Evolutionary conservation across 2,797 vertebrate genomes (phyloP).

Genomic region (Phaenicophaeus curvirostris): DNA sequence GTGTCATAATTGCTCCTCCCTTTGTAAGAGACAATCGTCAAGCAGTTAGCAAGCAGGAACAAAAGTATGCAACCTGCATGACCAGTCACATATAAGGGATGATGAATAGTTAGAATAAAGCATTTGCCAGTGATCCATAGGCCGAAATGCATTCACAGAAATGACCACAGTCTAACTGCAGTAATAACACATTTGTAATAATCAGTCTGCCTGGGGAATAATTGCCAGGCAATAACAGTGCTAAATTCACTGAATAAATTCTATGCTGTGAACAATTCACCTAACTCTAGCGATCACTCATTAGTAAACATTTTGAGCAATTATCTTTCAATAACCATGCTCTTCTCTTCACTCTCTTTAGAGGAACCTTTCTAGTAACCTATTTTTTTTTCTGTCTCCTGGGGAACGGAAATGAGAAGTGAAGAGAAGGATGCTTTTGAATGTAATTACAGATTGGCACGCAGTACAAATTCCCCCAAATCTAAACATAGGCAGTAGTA

Average conservation of each 20-base stretch:
- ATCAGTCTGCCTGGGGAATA: background rate
- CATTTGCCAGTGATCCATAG: background rate
- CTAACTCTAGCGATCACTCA: slow-evolving; percentile 49
- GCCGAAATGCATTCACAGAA: slow-evolving; percentile 21
- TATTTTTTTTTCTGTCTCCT: slow-evolving; percentile 71
- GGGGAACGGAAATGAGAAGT: slow-evolving; percentile 65
- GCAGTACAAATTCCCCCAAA: slow-evolving; percentile 64
- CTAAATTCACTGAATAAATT: slow-evolving; percentile 46
- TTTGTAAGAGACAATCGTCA: background rate
- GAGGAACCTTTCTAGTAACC: slow-evolving; percentile 69
- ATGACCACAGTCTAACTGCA: background rate
- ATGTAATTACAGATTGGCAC: slow-evolving; percentile 71
- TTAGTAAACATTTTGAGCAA: slow-evolving; percentile 68
- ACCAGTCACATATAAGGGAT: background rate
- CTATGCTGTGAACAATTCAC: background rate
- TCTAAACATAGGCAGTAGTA: slow-evolving; percentile 69
- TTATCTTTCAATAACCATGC: slow-evolving; percentile 64
- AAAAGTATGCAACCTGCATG: background rate
- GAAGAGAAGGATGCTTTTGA: slow-evolving; percentile 68
- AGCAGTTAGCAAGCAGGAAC: background rate
- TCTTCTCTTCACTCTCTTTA: slow-evolving; percentile 51
- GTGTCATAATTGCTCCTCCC: background rate
- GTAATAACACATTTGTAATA: slow-evolving; percentile 22
- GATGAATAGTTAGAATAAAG: slow-evolving; percentile 10
- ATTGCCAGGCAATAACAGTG: slow-evolving; percentile 5